Evolutionary conservation across 2,797 vertebrate species (phyloP), one percentile per base, ranked within the genome.

Genomic region (Notolabrus celidotus): DNA sequence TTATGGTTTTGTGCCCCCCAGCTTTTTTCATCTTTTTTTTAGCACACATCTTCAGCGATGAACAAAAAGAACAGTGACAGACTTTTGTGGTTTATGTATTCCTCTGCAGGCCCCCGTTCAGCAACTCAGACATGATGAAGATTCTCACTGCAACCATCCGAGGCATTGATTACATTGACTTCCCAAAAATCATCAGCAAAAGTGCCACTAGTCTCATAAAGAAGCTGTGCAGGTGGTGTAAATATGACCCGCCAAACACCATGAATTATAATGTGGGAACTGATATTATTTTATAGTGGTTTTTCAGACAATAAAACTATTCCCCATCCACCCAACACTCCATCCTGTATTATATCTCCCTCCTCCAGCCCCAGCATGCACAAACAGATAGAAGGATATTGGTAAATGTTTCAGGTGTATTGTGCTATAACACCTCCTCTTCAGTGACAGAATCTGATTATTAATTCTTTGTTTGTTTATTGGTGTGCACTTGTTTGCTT

Each of bases 151-250:
- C 86, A 12, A 87, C 89, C 52, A 52, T 94, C 51, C 60, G 77
- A 8, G 94, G 95, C 69, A 93, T 93, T 4, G 92, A 94, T 79
- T 89, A 89, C 46, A 83, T 92, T 3, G 87, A 91, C 75, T 94
- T 95, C 68, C 93, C 95, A 2, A 91, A 91, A 80, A 84, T 75
- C 74, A 89, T 94, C 84, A 90, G 87, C 84, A 89, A 83, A 80
- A 86, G 79, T 15, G 92, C 92, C 33, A 82, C 88, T 25, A 85
- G 86, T 73, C 83, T 95, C 63, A 93, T 95, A 80, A 93, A 92
- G 81, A 91, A 85, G 36, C 89, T 95, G 50, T 95, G 94, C 93
- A 94, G 94, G 94, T 95, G 56, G 38, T 51, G 53, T 61, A 53
- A 42, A 71, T 39, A 52, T n/a, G 11, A 23, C 5, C 10, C 7